phyloP scores from a whole-genome alignment of 2,888 invertebrate genomes.

The Neelides folsomi region DNA sequence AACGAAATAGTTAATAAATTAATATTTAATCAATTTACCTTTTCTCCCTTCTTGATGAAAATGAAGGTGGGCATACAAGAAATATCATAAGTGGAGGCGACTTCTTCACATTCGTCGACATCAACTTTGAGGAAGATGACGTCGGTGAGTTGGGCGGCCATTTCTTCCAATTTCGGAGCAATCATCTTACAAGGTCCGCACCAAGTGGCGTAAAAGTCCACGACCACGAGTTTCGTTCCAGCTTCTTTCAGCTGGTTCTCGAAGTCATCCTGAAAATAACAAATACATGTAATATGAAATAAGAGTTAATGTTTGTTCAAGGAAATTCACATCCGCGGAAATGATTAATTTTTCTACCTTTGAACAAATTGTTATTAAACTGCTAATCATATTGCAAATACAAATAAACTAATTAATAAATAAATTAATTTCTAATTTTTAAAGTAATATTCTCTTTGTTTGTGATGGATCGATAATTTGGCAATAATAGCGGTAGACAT shows the following conservation, averaged over 20 bases:
- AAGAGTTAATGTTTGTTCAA: no score
- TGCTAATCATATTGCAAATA: no score
- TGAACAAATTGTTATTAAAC: no score
- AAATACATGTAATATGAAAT: no score
- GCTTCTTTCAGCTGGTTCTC: conserved; percentile 51
- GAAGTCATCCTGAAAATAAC: conserved; percentile 24
- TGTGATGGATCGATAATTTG: no score
- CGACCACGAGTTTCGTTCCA: conserved; percentile 79
- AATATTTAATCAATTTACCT: conserved; percentile 11
- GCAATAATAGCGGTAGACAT: no score
- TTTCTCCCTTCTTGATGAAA: conserved; percentile 60
- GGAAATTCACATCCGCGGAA: no score
- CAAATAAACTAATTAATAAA: no score
- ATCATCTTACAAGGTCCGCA: conserved; percentile 92
- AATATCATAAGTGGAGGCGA: conserved; percentile 73
- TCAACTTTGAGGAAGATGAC: conserved; percentile 90
- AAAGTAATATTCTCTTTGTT: no score
- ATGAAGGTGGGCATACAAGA: conserved; percentile 97
- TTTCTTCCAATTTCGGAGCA: conserved; percentile 78
- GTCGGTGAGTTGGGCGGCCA: conserved; percentile 69
- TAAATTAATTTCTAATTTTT: no score
- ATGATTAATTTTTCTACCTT: no score
- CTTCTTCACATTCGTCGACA: conserved; percentile 82
- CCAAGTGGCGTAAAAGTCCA: conserved; percentile 92
- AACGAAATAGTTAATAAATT: background rate